Conservation (phyloP, 2,888 invertebrate species). For the Sinopyrophorus schimmeli region DNA sequence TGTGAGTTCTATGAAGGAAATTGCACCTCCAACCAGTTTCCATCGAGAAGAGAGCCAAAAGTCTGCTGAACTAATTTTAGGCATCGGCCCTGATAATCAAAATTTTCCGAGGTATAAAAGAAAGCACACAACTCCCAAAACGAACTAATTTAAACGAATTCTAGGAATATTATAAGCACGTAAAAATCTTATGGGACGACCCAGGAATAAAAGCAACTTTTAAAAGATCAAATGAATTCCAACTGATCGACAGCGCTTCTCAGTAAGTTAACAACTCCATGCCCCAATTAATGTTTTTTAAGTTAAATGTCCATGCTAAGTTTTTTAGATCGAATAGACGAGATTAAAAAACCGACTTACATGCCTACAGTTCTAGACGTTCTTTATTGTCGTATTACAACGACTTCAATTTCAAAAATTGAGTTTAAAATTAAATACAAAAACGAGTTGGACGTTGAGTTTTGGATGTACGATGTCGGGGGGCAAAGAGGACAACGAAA, state of each 20-base stretch:
- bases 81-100: no score
- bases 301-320: slow-evolving; percentile 53
- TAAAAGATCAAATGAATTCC: slow-evolving; percentile 73
- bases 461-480: slow-evolving; percentile 85
- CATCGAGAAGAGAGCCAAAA: slow-evolving; percentile 57
- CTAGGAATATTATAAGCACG: slow-evolving; percentile 74
- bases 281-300: not conserved
- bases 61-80: slow-evolving; percentile 50
- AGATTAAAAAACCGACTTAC: slow-evolving; percentile 66
- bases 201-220: slow-evolving; percentile 71
- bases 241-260: slow-evolving; percentile 79
- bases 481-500: slow-evolving; percentile 80
- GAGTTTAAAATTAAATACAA: slow-evolving; percentile 74
- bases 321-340: slow-evolving; percentile 72
- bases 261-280: slow-evolving; percentile 65
- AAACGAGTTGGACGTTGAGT: slow-evolving; percentile 70
- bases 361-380: slow-evolving; percentile 77
- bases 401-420: slow-evolving; percentile 74
- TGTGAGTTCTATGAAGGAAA: slow-evolving; percentile 60
- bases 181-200: slow-evolving; percentile 70
- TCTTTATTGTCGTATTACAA: slow-evolving; percentile 73
- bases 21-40: slow-evolving; percentile 56
- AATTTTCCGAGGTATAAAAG: no score
- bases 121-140: no score
- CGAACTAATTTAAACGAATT: slow-evolving; percentile 37